These are phyloP conservation scores for Glaucopsyche alexis DNA, from an alignment of 2,888 invertebrate species.

Conservation along the genomic window DNA sequence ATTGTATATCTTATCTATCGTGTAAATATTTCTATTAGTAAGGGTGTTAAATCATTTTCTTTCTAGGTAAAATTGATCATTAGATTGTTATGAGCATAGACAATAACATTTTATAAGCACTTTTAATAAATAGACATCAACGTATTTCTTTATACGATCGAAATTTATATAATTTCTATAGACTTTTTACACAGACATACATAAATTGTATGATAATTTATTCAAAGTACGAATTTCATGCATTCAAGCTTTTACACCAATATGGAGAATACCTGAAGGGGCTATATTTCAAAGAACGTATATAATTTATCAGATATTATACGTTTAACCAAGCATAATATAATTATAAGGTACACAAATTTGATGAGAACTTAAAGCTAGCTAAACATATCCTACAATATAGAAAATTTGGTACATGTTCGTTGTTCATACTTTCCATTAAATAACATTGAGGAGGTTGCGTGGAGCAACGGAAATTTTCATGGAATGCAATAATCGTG, in stretches of 20 bases:
- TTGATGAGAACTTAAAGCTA: conserved; percentile 60
- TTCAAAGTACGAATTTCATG: neutral
- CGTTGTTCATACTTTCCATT: conserved; percentile 65
- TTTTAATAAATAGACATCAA: conserved; percentile 8
- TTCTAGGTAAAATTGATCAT: too few relatives aligned
- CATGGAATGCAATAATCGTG: conserved; percentile 60
- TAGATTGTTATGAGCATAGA: too few relatives aligned
- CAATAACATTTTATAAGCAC: conserved; percentile 1
- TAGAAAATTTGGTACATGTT: conserved; percentile 78
- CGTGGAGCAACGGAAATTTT: conserved; percentile 47
- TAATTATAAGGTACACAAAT: conserved; percentile 51
- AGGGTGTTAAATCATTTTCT: too few relatives aligned
- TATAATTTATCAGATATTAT: neutral
- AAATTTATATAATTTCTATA: neutral
- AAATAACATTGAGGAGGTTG: conserved; percentile 41
- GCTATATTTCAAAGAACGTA: neutral
- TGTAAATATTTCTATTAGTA: too few relatives aligned
- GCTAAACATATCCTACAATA: conserved; percentile 66
- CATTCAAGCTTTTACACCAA: neutral
- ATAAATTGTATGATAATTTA: conserved; percentile 4
- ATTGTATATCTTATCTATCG: too few relatives aligned
- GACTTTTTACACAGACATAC: neutral
- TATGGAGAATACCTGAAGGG: conserved; percentile 8
- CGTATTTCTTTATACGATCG: neutral
- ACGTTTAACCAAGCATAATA: conserved; percentile 7